These are phyloP conservation scores for Uropetala carovei DNA, from an alignment of 2,888 invertebrate species.

Conservation along the genomic window DNA sequence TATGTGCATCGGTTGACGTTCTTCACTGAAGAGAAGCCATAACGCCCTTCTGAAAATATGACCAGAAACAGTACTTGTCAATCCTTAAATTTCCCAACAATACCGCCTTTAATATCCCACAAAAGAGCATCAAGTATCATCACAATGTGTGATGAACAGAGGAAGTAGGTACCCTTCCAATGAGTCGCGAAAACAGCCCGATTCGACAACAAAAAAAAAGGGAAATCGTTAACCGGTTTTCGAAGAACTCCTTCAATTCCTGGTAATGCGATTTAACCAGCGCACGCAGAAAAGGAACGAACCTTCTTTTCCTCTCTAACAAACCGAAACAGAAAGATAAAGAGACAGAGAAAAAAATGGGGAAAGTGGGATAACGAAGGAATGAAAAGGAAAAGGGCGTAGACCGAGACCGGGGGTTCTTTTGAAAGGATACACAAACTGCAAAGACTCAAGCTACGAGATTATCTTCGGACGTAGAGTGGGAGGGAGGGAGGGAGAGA, in stretches of 20 bases:
- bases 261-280: neutral
- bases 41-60: too few relatives aligned
- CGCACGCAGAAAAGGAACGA: neutral
- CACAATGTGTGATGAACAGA: too few relatives aligned
- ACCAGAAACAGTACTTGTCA: too few relatives aligned
- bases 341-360: neutral
- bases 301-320: neutral
- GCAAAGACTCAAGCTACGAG: neutral
- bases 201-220: neutral
- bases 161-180: too few relatives aligned
- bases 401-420: neutral
- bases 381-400: neutral
- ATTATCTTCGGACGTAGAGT: neutral
- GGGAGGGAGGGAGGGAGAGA: neutral
- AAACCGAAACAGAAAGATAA: neutral
- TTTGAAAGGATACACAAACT: constrained; percentile 6
- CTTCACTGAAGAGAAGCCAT: too few relatives aligned
- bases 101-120: too few relatives aligned
- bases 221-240: neutral
- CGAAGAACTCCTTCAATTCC: neutral
- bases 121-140: too few relatives aligned
- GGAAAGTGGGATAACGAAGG: constrained; percentile 13
- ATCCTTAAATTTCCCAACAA: too few relatives aligned
- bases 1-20: too few relatives aligned
- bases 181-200: too few relatives aligned